Conservation (phyloP, 2,797 vertebrate species). For the Peromyscus melanophrys region DNA sequence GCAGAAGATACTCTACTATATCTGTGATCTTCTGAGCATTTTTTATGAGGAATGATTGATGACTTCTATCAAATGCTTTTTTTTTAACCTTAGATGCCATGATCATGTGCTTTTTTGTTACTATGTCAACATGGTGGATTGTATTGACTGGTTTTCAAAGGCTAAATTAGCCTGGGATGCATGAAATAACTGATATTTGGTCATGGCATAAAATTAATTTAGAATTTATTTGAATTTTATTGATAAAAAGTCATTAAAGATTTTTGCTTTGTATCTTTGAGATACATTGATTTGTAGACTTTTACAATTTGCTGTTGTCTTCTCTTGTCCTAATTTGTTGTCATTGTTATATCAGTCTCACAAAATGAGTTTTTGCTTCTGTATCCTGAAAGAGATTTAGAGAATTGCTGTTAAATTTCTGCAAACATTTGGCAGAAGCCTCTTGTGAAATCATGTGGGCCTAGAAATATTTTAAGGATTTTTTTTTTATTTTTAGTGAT, state of each 20-base stretch:
- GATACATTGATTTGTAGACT: not conserved
- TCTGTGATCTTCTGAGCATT: not conserved
- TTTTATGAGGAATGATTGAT: not conserved
- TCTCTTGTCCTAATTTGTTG: not conserved
- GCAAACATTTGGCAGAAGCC: not conserved
- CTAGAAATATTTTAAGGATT: not conserved
- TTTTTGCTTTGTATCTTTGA: not conserved
- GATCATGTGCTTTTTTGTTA: not conserved
- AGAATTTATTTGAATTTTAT: not conserved
- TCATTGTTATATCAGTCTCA: not conserved
- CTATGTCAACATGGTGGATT: not conserved
- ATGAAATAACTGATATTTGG: not conserved
- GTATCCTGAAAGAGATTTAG: not conserved
- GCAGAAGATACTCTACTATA: not conserved
- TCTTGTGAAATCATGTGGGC: not conserved
- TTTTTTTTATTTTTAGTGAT: not conserved
- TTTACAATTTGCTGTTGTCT: not conserved
- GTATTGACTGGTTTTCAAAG: not conserved
- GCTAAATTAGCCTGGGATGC: not conserved
- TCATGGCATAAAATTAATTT: not conserved
- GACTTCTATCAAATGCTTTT: not conserved
- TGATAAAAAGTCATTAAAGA: not conserved
- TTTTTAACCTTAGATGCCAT: not conserved
- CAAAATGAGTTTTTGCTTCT: constrained; percentile 18
- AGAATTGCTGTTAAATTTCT: constrained; percentile 30